Percentiles rank a stretch among this genome's conserved stretches.
phyloP scores from a whole-genome alignment of 2,888 invertebrate species.

The Minunthozetes semirufus region DNA sequence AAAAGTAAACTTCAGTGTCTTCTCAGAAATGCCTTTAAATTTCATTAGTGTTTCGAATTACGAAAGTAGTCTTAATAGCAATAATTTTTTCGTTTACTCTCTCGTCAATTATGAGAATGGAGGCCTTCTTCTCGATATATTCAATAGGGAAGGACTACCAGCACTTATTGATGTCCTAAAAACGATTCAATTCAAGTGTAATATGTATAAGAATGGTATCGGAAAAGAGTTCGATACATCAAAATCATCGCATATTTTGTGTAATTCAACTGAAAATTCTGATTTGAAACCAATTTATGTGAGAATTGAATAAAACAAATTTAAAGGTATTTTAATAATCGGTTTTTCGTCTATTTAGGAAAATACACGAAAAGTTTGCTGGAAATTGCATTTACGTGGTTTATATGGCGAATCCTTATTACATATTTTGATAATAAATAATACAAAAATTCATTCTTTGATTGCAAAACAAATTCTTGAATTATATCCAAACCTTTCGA shows the following conservation, averaged over 20 bases:
- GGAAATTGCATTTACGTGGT: conserved; percentile 95
- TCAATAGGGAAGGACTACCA: not conserved
- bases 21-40: not conserved
- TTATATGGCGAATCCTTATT: conserved; percentile 89
- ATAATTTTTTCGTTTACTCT: conserved; percentile 1
- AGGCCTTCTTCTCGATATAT: conserved; percentile 13
- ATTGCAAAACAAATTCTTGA: conserved; percentile 81
- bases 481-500: conserved; percentile 78
- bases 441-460: conserved; percentile 71
- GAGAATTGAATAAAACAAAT: not conserved
- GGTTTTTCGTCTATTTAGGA: conserved; percentile 40
- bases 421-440: conserved; percentile 89
- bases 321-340: not conserved
- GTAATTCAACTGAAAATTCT: not conserved
- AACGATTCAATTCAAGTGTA: not conserved
- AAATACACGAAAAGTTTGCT: conserved; percentile 65
- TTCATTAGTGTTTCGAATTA: not conserved
- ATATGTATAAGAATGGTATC: conserved; percentile 11
- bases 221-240: conserved; percentile 8
- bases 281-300: not conserved
- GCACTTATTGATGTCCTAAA: not conserved
- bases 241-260: not conserved
- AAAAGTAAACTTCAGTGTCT: not conserved
- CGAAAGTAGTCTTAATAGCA: not conserved
- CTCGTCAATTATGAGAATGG: conserved; percentile 13